These are phyloP conservation scores for Blera fallax DNA, from an alignment of 2,888 invertebrate genomes.

Conservation along the genomic window DNA sequence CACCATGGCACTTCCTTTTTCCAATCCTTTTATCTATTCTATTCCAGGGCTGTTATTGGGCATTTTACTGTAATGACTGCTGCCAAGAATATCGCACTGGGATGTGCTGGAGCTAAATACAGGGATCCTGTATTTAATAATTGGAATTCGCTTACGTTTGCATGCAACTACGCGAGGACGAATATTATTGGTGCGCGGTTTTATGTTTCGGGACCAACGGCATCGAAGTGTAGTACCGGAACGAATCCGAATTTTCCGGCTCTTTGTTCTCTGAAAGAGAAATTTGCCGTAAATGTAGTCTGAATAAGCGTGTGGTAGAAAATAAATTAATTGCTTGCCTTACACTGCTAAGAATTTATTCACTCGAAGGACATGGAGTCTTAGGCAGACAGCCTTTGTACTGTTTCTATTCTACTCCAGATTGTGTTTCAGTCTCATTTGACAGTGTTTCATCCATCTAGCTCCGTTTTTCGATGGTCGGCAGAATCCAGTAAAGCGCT, in stretches of 20 bases:
- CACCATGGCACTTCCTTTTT: neutral
- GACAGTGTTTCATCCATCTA: no score
- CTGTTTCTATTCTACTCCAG: no score
- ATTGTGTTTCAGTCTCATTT: no score
- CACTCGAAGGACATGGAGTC: no score
- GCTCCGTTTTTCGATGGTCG: no score
- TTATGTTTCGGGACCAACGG: constrained; percentile 56
- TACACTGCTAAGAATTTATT: no score
- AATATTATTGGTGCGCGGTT: constrained; percentile 60
- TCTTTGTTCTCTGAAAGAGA: constrained; percentile 29
- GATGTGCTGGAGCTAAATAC: neutral
- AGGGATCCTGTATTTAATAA: neutral
- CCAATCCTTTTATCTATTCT: constrained; percentile 66
- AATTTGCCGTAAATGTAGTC: constrained; percentile 6
- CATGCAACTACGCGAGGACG: constrained; percentile 73
- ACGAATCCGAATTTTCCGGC: constrained; percentile 44
- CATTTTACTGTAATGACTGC: no score
- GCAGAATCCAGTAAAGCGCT: no score
- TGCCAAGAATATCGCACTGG: no score
- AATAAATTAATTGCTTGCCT: neutral
- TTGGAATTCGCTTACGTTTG: constrained; percentile 13
- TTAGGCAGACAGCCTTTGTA: no score
- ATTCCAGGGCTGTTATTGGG: constrained; percentile 62
- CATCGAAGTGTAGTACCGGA: constrained; percentile 63
- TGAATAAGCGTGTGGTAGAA: neutral